Evolutionary conservation across 2,113 vertebrate species (phyloP).

Genomic region (Oncorhynchus masou): DNA sequence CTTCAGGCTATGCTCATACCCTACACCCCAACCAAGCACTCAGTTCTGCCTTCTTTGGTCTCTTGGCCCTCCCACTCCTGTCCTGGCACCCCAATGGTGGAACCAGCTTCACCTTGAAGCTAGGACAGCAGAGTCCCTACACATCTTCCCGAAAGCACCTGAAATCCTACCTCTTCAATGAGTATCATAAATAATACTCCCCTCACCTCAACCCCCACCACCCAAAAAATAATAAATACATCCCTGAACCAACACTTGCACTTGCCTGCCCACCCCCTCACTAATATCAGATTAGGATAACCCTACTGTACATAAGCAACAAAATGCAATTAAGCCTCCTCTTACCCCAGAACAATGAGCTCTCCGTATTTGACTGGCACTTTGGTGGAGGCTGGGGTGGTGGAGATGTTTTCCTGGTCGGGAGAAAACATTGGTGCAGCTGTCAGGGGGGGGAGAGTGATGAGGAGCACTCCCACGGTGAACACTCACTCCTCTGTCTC

Average conservation of each 20-base stretch:
- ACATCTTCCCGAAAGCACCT: too few species aligned
- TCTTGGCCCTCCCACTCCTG: too few species aligned
- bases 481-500: neutral
- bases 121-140: too few species aligned
- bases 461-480: neutral
- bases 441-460: neutral
- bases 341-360: constrained; percentile 7
- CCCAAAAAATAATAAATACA: neutral
- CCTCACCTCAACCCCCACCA: neutral
- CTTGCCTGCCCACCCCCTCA: neutral
- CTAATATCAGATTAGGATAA: neutral
- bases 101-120: too few species aligned
- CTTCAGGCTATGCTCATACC: too few species aligned
- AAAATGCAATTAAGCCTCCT: neutral
- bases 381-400: neutral
- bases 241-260: too few species aligned
- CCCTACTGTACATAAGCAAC: neutral
- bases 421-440: constrained; percentile 5
- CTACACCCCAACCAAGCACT: too few species aligned
- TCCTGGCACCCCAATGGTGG: too few species aligned
- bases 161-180: too few species aligned
- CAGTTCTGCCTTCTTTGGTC: too few species aligned
- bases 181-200: neutral
- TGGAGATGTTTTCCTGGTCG: constrained; percentile 2
- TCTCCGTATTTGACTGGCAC: constrained; percentile 6